Evolutionary conservation across 2,113 vertebrate genomes (phyloP), one percentile per base, ranked within the genome.

Genomic region (Orthochromis malagaraziensis): DNA sequence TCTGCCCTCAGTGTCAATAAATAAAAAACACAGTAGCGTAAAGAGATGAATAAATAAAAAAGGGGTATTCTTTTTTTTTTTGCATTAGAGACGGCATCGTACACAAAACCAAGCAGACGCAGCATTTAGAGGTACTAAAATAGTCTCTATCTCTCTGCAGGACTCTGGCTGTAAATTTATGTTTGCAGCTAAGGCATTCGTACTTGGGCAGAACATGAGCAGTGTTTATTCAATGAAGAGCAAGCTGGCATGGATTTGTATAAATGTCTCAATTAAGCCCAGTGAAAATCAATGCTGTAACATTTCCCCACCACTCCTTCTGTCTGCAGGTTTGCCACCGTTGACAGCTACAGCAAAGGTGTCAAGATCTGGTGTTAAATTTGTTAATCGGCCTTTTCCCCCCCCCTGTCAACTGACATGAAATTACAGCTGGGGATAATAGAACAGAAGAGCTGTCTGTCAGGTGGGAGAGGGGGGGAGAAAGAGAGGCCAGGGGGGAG

Each of bases 21-120:
- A 95, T 84, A 79, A 92, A 68, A 92, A 94, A 87, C 86, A 85
- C 38, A 14, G 89, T 31, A 77, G 84, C 7, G 42, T 91, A 85
- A 94, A 92, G 84, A 89, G 90, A 94, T 93, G 86, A 93, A 95
- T 91, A 93, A 93, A 93, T 92, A 31, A 93, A 81, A 79, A 42
- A 38, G 35, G 29, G 57, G 55, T 70, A 6, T 80, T 86, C 82
- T 65, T 14, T 38, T 33, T 94, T 94, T 94, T 95, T 89, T 86
- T 75, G 89, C 81, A 88, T 91, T 82, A 87, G 70, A 68, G 89
- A 55, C 2, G 10, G 51, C 80, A 73, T 70, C 58, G 82, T 38
- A n/a, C 55, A 84, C 87, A 90, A 85, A 92, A 82, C 54, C 14
- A n/a, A 81, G 82, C 47, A 83, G 90, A 92, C 68, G 73, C 87